Base-by-base conservation (phyloP, 1,140 invertebrate species). In the Tetranychus urticae region DNA sequence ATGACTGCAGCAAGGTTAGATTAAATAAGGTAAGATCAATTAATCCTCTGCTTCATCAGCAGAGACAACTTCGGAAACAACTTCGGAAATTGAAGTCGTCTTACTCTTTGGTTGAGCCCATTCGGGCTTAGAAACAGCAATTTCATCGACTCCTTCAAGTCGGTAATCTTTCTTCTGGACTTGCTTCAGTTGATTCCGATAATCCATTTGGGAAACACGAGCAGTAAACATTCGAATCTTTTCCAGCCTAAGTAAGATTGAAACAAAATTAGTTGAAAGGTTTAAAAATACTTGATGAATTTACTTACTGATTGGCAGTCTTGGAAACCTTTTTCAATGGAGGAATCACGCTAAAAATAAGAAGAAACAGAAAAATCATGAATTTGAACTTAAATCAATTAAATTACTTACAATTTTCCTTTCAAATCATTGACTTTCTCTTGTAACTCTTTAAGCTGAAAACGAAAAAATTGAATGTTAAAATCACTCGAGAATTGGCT, bases 371-470 rank as follows among this genome's bases (percentile, higher is more conserved):
- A 62, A 59, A 54, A 14, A 57, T 12, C 5, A 42, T 57, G 10
- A 61, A 58, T 34, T 31, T 37, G 33, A 39, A 63, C 56, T 45
- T 39, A 4, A 58, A 47, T 48, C 37, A 60, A 58, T 34, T 36
- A 66, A 23, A 23, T 23, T 77, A 89, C 88, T 90, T 81, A 96
- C 91, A 98, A 98, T 86, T 98, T 98, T 74, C 94, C 94, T 80
- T 93, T 86, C 71, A 97, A 84, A 79, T 98, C 94, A 76, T 98
- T 98, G 70, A 98, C 93, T 81, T 96, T 90, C 77, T 92, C 88
- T 80, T 93, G 97, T 74, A 98, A 83, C 91, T 80, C 77, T 23
- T 23, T 23, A 23, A 23, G 23, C 23, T 23, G 23, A 23, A 23
- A 23, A 23, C 23, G 23, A 23, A 23, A 23, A 23, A 23, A 23